These are phyloP conservation scores for Gallinago nigripennis DNA, from an alignment of 2,797 vertebrate genomes.

Conservation along the genomic window DNA sequence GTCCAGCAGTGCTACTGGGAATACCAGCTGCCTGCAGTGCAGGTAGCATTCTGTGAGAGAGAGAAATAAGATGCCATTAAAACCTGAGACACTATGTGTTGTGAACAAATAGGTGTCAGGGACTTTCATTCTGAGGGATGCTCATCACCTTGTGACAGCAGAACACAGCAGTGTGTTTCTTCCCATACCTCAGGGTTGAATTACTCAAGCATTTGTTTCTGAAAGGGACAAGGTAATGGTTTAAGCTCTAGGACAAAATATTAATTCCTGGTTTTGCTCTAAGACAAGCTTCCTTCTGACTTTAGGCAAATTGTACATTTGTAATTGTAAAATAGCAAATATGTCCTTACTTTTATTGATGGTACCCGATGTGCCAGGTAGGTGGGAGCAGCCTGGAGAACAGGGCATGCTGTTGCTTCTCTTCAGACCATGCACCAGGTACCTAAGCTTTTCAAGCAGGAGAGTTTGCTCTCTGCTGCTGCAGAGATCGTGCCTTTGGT, in stretches of 20 bases:
- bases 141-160: neutral
- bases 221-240: neutral
- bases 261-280: neutral
- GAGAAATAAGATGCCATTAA: neutral
- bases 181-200: neutral
- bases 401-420: neutral
- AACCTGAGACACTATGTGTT: neutral
- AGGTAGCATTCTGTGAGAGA: neutral
- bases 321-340: neutral
- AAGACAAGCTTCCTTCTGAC: neutral
- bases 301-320: neutral
- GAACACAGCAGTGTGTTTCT: neutral
- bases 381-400: neutral
- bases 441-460: neutral
- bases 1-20: neutral
- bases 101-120: neutral
- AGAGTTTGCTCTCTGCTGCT: neutral
- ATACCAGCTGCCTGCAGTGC: neutral
- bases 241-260: neutral
- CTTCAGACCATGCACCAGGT: neutral
- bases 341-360: neutral
- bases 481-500: neutral
- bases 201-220: neutral
- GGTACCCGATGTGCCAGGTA: neutral
- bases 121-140: neutral